Conservation (phyloP, 2,797 vertebrate species). For the Pipistrellus kuhlii region DNA sequence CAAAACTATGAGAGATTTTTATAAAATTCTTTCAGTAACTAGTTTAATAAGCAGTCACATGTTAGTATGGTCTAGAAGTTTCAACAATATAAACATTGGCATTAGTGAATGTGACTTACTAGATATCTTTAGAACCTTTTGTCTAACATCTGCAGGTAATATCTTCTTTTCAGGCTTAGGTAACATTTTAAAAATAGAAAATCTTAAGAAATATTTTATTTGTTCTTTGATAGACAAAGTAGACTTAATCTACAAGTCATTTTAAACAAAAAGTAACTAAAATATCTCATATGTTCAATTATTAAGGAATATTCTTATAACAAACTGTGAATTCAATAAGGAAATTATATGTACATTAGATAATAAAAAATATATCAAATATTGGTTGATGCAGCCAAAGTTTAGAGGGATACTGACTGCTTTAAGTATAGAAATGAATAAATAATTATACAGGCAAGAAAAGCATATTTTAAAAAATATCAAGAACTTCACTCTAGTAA, state of each 20-base stretch:
- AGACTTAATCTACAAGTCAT: background rate
- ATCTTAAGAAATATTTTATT: background rate
- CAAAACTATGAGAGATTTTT: background rate
- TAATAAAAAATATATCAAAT: slow-evolving; percentile 6
- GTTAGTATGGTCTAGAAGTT: background rate
- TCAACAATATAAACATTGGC: background rate
- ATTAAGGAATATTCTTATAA: slow-evolving; percentile 25
- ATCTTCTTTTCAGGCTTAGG: background rate
- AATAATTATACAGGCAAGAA: background rate
- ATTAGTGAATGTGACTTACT: background rate
- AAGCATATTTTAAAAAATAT: background rate
- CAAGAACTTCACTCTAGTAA: background rate
- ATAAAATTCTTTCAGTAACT: slow-evolving; percentile 20
- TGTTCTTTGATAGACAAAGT: background rate
- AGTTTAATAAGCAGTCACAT: background rate
- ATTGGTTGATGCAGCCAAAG: background rate
- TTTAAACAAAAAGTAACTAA: background rate
- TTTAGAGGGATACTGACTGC: background rate
- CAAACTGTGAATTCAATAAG: background rate
- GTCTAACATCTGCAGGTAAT: background rate
- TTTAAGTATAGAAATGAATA: slow-evolving; percentile 19
- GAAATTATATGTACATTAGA: background rate
- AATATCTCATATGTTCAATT: background rate
- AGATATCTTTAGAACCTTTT: background rate
- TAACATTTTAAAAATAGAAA: background rate